A percentile compares a stretch with the other conserved stretches of the same genome.
Conservation (phyloP, 1,140 invertebrate genomes). For the Hyles euphorbiae region DNA sequence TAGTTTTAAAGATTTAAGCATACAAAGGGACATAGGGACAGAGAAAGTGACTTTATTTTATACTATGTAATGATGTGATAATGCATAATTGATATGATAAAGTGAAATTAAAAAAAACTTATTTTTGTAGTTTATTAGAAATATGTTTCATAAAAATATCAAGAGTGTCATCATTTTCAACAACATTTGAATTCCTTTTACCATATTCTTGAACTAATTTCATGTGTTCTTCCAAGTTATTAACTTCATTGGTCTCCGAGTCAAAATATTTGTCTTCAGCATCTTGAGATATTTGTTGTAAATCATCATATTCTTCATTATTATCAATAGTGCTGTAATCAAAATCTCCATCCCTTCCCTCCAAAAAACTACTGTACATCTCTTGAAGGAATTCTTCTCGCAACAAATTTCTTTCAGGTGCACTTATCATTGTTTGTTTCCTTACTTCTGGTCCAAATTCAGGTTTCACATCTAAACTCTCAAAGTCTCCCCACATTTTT, state of each 20-base stretch:
- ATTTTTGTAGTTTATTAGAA: slow-evolving; percentile 45
- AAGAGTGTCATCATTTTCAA: slow-evolving; percentile 79
- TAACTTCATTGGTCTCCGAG: slow-evolving; percentile 80
- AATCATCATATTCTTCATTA: slow-evolving; percentile 87
- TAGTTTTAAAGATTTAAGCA: no score
- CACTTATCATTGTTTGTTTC: slow-evolving; percentile 61
- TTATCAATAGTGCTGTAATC: slow-evolving; percentile 88
- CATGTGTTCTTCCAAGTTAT: slow-evolving; percentile 66
- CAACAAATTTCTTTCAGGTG: slow-evolving; percentile 80
- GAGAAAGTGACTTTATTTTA: no score
- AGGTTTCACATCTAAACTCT: slow-evolving; percentile 48
- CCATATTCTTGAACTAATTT: slow-evolving; percentile 56
- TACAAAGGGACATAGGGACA: no score
- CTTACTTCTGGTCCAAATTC: slow-evolving; percentile 35
- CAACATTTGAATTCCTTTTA: slow-evolving; percentile 33
- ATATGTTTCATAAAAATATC: slow-evolving; percentile 84
- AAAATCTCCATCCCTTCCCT: slow-evolving; percentile 88
- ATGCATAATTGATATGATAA: no score
- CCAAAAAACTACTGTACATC: slow-evolving; percentile 92
- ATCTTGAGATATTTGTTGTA: slow-evolving; percentile 80
- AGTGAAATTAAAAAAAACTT: no score
- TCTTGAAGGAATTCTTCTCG: slow-evolving; percentile 89
- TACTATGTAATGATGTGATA: no score
- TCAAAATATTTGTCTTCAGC: slow-evolving; percentile 94
- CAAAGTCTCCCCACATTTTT: slow-evolving; percentile 74